These are phyloP conservation scores for Poecilia picta DNA, from an alignment of 2,797 vertebrate species.

Conservation along the genomic window DNA sequence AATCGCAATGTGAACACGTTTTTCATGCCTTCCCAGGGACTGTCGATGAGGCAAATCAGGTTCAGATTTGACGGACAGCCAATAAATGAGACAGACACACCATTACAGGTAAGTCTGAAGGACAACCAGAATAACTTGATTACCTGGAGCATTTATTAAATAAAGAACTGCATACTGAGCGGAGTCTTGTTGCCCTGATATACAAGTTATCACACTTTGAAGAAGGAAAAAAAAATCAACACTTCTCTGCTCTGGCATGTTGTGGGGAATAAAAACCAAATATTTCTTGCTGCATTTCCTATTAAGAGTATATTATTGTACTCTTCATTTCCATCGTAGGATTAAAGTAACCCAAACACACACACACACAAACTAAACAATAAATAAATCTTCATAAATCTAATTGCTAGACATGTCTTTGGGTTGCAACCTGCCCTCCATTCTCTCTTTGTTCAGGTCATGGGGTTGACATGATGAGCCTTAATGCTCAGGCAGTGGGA, in stretches of 20 bases:
- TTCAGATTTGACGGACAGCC: conserved; percentile 99
- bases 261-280: background rate
- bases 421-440: conserved; percentile 4
- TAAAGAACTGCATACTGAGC: background rate
- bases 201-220: background rate
- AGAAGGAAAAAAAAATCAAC: background rate
- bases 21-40: conserved; percentile 82
- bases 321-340: background rate
- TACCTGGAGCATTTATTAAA: background rate
- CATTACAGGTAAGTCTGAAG: conserved; percentile 88
- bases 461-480: conserved; percentile 7
- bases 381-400: background rate
- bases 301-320: background rate
- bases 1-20: background rate
- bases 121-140: background rate
- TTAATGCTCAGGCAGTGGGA: conserved; percentile 10
- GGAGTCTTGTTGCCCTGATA: too few species aligned
- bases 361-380: background rate
- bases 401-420: background rate
- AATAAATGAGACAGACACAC: conserved; percentile 98
- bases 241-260: background rate
- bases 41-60: conserved; percentile 98
- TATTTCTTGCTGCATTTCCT: background rate
- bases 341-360: background rate
- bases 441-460: conserved; percentile 10